Evolutionary conservation across 53 echinoderm and acorn worm genomes (phyloP), one percentile per base, ranked within the genome.

Genomic region (Holothuria scabra): DNA sequence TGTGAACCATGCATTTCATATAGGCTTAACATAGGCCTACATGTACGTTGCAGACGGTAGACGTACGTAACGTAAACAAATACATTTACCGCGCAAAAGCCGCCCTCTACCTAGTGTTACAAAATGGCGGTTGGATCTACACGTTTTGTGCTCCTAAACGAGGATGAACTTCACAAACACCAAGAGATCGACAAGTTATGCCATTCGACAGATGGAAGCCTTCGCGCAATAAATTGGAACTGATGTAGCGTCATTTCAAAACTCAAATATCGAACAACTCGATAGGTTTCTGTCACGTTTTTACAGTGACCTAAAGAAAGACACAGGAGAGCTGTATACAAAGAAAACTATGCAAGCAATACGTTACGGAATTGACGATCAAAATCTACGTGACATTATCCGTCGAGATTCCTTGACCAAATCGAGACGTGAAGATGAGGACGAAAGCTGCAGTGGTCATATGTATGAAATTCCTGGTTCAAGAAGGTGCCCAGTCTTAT

Each of bases 401-500:
- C 59, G 55, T 74, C 70, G 70, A 33, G 74, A 88, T 41, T 83
- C 46, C 6, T 21, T 84, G 24, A 89, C 89, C 25, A 86, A 86
- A 59, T 66, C 86, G 57, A 65, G 80, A 65, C 44, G 86, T 24
- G 88, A 84, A 8, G 52, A 81, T 60, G 83, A 87, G 63, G 83
- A 87, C 29, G 82, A 83, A 31, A 84, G 83, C 70, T 83, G 88
- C 72, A 33, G n/a, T n/a, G n/a, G n/a, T n/a, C n/a, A n/a, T n/a
- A n/a, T n/a, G n/a, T n/a, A n/a, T n/a, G n/a, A n/a, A n/a, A n/a
- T n/a, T n/a, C n/a, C n/a, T n/a, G n/a, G n/a, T n/a, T n/a, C n/a
- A n/a, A n/a, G n/a, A n/a, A 69, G 49, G 84, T 87, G 88, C 84
- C 56, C 61, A 83, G 84, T 29, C 67, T 87, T 14, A 59, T 83